These are phyloP conservation scores for Drosophila auraria DNA, from an alignment of 1,140 invertebrate species.

Conservation along the genomic window DNA sequence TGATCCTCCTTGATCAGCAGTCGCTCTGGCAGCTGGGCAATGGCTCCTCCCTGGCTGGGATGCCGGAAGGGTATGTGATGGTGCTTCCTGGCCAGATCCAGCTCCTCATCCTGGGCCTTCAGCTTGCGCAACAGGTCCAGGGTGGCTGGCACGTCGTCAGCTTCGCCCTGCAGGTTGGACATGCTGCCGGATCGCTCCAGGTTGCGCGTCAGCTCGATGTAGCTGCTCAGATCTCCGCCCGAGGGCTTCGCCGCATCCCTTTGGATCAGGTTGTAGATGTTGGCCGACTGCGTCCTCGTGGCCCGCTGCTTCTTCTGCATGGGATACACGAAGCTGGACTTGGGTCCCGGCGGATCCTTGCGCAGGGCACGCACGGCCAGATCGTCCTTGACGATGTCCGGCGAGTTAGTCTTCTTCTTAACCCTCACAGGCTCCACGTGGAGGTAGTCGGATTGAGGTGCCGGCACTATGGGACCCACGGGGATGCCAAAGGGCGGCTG, in stretches of 20 bases:
- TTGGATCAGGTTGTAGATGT: conserved; percentile 90
- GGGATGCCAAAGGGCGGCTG: conserved; percentile 96
- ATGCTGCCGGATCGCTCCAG: conserved; percentile 79
- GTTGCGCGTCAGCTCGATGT: conserved; percentile 70
- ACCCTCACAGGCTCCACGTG: conserved; percentile 87
- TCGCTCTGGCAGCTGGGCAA: conserved; percentile 72
- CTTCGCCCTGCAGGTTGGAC: conserved; percentile 64
- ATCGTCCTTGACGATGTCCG: conserved; percentile 94
- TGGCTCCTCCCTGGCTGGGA: conserved; percentile 78
- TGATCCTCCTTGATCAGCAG: conserved; percentile 49
- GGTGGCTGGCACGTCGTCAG: conserved; percentile 67
- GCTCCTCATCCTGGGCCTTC: conserved; percentile 72
- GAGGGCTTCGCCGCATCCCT: conserved; percentile 85
- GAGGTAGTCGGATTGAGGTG: conserved; percentile 92
- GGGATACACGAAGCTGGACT: conserved; percentile 67
- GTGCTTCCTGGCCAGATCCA: conserved; percentile 33
- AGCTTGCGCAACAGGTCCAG: conserved; percentile 72
- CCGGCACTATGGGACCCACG: conserved; percentile 90
- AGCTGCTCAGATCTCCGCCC: conserved; percentile 80
- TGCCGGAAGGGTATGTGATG: conserved; percentile 73
- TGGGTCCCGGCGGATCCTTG: conserved; percentile 88
- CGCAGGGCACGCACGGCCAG: conserved; percentile 93
- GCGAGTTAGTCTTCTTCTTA: conserved; percentile 85
- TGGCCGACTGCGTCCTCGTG: conserved; percentile 92
- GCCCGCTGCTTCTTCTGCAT: conserved; percentile 90